phyloP scores from a whole-genome alignment of 1,140 invertebrate species.

The Ceratina australensis region DNA sequence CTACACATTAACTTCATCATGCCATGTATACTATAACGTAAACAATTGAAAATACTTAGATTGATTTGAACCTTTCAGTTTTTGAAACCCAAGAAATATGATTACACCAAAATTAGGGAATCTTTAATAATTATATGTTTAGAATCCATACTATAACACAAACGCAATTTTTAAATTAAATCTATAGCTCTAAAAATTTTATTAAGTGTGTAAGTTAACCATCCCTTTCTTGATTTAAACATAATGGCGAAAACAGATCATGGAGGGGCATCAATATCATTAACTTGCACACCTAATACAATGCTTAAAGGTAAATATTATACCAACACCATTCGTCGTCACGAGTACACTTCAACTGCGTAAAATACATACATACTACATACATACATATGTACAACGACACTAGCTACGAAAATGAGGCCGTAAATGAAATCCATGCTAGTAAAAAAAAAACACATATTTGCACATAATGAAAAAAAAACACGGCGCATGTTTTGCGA shows the following conservation, averaged over 20 bases:
- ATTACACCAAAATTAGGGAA: background rate
- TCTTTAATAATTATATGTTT: too few relatives aligned
- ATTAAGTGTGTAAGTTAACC: too few relatives aligned
- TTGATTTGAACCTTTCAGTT: too few relatives aligned
- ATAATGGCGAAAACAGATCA: background rate
- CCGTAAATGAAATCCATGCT: conserved; percentile 54
- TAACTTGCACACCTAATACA: background rate
- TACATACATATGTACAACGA: conserved; percentile 12
- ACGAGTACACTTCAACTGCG: conserved; percentile 38
- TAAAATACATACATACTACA: conserved; percentile 34
- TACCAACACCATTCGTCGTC: conserved; percentile 47
- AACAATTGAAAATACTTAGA: background rate
- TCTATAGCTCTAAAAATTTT: too few relatives aligned
- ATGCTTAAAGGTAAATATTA: conserved; percentile 20
- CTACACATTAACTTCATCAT: conserved; percentile 57
- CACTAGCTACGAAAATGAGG: conserved; percentile 54
- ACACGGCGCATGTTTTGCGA: conserved; percentile 46
- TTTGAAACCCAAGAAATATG: background rate
- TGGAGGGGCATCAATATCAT: background rate
- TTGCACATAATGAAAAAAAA: conserved; percentile 27
- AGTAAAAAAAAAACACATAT: conserved; percentile 14
- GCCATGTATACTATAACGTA: conserved; percentile 26
- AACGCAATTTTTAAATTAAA: too few relatives aligned
- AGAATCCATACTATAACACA: too few relatives aligned
- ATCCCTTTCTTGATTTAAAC: too few relatives aligned